These are phyloP conservation scores for Gortyna flavago DNA, from an alignment of 2,888 invertebrate species.

Conservation along the genomic window DNA sequence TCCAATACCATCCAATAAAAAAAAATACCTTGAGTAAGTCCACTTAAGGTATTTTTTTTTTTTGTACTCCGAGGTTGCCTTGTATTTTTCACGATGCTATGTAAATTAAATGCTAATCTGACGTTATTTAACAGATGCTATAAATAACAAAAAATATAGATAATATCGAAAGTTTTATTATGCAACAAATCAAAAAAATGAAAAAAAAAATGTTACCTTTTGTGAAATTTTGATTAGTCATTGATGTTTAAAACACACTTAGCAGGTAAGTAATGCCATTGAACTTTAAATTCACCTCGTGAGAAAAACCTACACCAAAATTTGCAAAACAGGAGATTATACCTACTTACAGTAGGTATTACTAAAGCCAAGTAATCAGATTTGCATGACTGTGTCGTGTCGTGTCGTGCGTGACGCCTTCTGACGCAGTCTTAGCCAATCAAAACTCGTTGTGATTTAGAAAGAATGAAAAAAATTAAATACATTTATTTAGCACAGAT, in stretches of 20 bases:
- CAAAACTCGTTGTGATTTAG: neutral
- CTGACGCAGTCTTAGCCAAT: neutral
- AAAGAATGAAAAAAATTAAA: no score
- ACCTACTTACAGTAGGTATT: neutral
- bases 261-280: neutral
- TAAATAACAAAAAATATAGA: neutral
- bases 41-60: no score
- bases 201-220: neutral
- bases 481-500: no score
- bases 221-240: neutral
- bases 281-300: conserved; percentile 1
- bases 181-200: neutral
- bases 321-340: neutral
- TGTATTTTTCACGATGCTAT: neutral
- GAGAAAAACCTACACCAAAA: neutral
- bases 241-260: neutral
- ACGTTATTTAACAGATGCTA: neutral
- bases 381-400: neutral
- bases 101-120: neutral
- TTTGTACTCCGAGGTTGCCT: neutral
- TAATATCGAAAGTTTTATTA: no score
- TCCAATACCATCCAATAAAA: no score
- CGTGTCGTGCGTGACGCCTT: neutral
- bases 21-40: no score
- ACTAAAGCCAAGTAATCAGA: neutral